Base-by-base conservation (phyloP, 2,888 invertebrate species). In the Tenthredo mesomela region DNA sequence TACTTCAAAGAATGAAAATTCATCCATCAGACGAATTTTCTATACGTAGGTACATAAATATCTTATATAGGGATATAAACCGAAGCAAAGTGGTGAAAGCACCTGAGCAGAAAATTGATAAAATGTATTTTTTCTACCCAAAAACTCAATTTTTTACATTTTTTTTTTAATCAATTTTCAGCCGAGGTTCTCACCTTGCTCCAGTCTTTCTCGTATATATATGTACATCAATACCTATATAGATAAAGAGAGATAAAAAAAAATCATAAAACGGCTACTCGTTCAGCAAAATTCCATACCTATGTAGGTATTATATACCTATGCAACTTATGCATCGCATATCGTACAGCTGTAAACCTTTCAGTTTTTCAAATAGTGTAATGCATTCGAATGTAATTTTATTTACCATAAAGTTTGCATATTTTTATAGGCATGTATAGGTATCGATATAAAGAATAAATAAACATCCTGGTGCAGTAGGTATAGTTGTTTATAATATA, bases 1-100 rank as follows among this genome's bases (percentile, higher is more conserved):
- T 77, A 77, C 77, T 54, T 77, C 29, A 10, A 43, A 54, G 2
- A 77, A 54, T 54, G 15, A 77, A 73, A 50, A 77, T 15, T 54
- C 43, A 21, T 21, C 7, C 25, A 43, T 73, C 40, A 43, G 6
- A 67, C 9, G 0, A 70, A 18, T 33, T 29, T 67, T 25, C 33
- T 1, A 33, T 29, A 25, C 12, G 47, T 47, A 12, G 10, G 47
- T 47, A 12, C 12, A 43, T 43, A 43, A 43, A 43, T 43, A 2
- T 43, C 43, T 3, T 47, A 4, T 3, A 47, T 15, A 47, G 15
- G 12, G 12, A 47, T 37, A 37, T 37, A 15, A 12, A 12, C 15
- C 47, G 47, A 12, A 47, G 47, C 15, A 47, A 47, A 15, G 15
- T 47, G 3, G 47, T 47, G 3, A 15, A 3, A 12, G 47, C 47